Evolutionary conservation across 92 coral and sea anemone species (phyloP), one percentile per base, ranked within the genome.

Genomic region (Palythoa heliodiscus): DNA sequence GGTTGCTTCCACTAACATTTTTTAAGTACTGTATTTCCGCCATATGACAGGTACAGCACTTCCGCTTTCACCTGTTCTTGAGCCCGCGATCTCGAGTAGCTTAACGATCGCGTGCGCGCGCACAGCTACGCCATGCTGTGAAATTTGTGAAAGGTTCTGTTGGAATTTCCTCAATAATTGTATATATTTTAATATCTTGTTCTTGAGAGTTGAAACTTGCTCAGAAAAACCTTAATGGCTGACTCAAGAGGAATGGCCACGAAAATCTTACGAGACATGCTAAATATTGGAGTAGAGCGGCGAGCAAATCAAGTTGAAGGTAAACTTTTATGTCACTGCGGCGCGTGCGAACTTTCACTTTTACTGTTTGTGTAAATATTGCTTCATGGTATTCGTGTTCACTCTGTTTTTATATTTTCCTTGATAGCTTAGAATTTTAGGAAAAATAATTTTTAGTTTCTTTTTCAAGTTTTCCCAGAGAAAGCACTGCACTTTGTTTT

Each of bases 231-330:
- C 39, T 50, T 55, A 67, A 80, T 80, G 84, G 84, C 84, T 13
- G 72, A 47, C 47, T 40, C 91, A 40, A 94, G 89, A 70, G 98
- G 98, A 35, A 86, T 89, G 88, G 98, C 98, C n/a, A 87, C 99
- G 11, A 86, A 92, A 72, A 86, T 93, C 81, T 89, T 97, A 50
- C 78, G 92, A 43, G 95, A 92, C 71, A 89, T 97, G 88, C 74
- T 97, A 23, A 93, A 97, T 54, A 97, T 97, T 81, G 89, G 94
- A 8, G 85, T 82, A 82, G 91, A 88, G 86, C 80, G 74, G 37
- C 73, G 84, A 23, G 57, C 70, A 70, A 48, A 67, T 58, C 84
- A 48, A 11, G 84, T 13, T 16, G 84, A 68, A 80, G 75, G 84
- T 80, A 80, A 14, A 0, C 2, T 5, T 68, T 25, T 75, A 29